Conservation (phyloP, 2,888 invertebrate genomes). For the Penaeus monodon region DNA sequence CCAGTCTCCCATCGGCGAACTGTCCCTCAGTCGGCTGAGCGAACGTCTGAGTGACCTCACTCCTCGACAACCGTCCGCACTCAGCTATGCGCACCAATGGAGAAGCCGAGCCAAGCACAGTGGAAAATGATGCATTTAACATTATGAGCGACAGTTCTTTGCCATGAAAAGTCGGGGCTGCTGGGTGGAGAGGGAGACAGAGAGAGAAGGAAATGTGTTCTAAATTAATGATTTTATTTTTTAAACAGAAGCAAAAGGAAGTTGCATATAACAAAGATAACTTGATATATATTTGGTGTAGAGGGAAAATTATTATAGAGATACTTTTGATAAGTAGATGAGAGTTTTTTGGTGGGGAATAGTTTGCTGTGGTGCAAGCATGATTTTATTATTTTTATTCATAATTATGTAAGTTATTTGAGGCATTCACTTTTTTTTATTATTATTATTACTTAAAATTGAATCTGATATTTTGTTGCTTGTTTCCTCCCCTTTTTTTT, state of each 20-base stretch:
- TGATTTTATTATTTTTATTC: too few relatives aligned
- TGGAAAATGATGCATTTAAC: slow-evolving; percentile 92
- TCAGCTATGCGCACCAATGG: slow-evolving; percentile 30
- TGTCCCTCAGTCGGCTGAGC: slow-evolving; percentile 67
- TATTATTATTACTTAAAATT: not conserved
- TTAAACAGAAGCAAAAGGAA: too few relatives aligned
- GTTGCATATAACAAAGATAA: too few relatives aligned
- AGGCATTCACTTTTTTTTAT: not conserved
- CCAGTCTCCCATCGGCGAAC: slow-evolving; percentile 66
- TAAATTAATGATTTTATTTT: not conserved
- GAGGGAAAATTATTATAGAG: too few relatives aligned
- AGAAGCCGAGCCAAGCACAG: slow-evolving; percentile 61
- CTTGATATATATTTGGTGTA: too few relatives aligned
- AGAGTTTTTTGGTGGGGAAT: too few relatives aligned
- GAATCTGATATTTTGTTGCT: not conserved
- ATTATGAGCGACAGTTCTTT: slow-evolving; percentile 94
- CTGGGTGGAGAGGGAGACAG: not conserved
- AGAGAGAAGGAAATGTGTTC: not conserved
- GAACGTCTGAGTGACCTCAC: slow-evolving; percentile 63
- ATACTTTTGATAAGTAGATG: too few relatives aligned
- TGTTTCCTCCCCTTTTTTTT: not conserved
- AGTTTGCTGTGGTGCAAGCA: too few relatives aligned
- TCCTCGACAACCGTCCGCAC: slow-evolving; percentile 58
- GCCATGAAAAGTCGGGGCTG: slow-evolving; percentile 67
- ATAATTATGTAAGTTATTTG: too few relatives aligned